These are phyloP conservation scores for Girardinichthys multiradiatus DNA, from an alignment of 2,113 vertebrate species.

Conservation along the genomic window DNA sequence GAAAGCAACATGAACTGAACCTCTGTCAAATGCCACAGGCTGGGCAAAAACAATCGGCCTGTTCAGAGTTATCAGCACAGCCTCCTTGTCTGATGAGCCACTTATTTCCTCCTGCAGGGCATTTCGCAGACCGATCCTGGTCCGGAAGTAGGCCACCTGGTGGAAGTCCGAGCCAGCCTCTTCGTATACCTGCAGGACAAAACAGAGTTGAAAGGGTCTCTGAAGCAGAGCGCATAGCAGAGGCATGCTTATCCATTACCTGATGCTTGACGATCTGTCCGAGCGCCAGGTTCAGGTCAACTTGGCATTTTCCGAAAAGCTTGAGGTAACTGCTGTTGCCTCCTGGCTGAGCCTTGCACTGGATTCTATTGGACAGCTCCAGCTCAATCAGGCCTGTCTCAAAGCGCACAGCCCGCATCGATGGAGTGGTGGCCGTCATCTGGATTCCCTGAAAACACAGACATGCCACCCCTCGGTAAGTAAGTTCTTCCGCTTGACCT, in stretches of 20 bases:
- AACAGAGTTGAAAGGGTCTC: neutral
- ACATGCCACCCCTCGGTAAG: neutral
- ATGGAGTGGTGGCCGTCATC: conserved; percentile 97
- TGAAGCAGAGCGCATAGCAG: neutral
- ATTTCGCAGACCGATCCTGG: conserved; percentile 94
- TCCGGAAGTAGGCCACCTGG: conserved; percentile 98
- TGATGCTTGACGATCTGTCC: conserved; percentile 99
- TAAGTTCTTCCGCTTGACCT: too few species aligned
- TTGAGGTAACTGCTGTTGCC: conserved; percentile 97
- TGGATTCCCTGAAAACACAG: conserved; percentile 89
- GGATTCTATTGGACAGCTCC: conserved; percentile 96
- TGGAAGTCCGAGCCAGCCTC: conserved; percentile 99
- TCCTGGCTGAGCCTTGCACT: conserved; percentile 93
- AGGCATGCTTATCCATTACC: conserved; percentile 70
- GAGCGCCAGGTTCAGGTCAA: conserved; percentile 94
- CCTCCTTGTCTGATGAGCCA: conserved; percentile 94
- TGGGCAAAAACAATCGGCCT: conserved; percentile 97
- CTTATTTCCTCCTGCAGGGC: conserved; percentile 97
- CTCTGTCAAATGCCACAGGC: conserved; percentile 97
- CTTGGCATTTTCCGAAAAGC: conserved; percentile 98
- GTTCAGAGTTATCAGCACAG: conserved; percentile 96
- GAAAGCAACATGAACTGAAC: conserved; percentile 66
- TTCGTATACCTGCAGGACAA: conserved; percentile 89
- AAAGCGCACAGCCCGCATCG: conserved; percentile 96
- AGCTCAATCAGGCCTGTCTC: conserved; percentile 97